Evolutionary conservation across 2,888 invertebrate species (phyloP).

Genomic region (Theristus sp.): DNA sequence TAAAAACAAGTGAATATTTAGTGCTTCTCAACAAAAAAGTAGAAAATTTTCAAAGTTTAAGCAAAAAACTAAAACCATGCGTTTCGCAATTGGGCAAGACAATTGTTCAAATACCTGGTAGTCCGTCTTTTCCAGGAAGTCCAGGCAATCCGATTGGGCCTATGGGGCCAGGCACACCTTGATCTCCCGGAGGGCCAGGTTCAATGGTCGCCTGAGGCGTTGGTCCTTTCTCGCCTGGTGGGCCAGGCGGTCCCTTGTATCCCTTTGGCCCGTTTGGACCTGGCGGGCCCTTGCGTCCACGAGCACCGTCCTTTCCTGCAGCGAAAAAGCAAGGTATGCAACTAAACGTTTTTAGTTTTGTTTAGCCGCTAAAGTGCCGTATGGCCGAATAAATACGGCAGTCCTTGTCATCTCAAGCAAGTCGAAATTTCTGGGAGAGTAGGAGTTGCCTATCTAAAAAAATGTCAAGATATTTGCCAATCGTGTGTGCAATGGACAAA

Average conservation of each 20-base stretch:
- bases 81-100: not conserved
- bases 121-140: constrained; percentile 8
- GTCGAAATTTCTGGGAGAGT: too few relatives aligned
- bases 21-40: too few relatives aligned
- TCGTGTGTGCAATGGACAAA: too few relatives aligned
- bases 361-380: too few relatives aligned
- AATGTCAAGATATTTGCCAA: too few relatives aligned
- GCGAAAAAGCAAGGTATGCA: not conserved
- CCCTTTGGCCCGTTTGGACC: not conserved
- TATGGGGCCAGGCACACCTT: constrained; percentile 25
- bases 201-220: constrained; percentile 20
- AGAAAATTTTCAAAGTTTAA: too few relatives aligned
- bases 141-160: constrained; percentile 21
- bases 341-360: too few relatives aligned
- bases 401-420: too few relatives aligned
- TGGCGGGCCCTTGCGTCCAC: not conserved
- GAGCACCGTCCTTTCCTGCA: not conserved
- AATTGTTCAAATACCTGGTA: constrained; percentile 2
- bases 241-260: constrained; percentile 10
- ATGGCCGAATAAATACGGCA: too few relatives aligned
- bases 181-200: constrained; percentile 21
- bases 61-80: too few relatives aligned
- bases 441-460: too few relatives aligned
- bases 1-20: not conserved
- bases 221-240: constrained; percentile 27